phyloP scores from a whole-genome alignment of 1,140 invertebrate genomes.

The Heliconius hermathena region DNA sequence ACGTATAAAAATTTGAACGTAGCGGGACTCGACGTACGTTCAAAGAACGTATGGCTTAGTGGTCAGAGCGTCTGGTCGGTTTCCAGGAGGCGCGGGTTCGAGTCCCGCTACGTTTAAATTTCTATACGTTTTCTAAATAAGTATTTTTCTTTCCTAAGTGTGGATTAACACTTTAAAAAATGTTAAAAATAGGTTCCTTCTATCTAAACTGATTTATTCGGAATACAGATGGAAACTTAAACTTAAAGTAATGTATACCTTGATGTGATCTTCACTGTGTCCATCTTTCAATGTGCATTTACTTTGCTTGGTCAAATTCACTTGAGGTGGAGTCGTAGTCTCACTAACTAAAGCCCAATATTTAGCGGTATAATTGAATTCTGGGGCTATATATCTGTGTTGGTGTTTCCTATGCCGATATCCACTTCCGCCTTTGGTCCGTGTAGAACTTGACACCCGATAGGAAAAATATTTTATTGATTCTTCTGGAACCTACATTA shows the following conservation, averaged over 20 bases:
- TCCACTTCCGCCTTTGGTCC: constrained; percentile 69
- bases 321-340: constrained; percentile 57
- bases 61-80: too few species aligned
- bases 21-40: too few species aligned
- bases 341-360: constrained; percentile 76
- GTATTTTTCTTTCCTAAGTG: too few species aligned
- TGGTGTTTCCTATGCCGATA: constrained; percentile 70
- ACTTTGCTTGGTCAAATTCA: constrained; percentile 61
- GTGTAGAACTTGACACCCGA: constrained; percentile 70
- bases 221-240: background rate
- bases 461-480: constrained; percentile 70
- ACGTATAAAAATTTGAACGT: too few species aligned
- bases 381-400: constrained; percentile 73
- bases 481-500: constrained; percentile 62
- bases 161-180: too few species aligned
- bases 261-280: constrained; percentile 67
- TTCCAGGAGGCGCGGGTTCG: too few species aligned
- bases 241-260: constrained; percentile 44
- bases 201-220: too few species aligned
- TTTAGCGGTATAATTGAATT: constrained; percentile 74
- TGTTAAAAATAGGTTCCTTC: too few species aligned
- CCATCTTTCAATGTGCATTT: constrained; percentile 75
- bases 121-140: too few species aligned
- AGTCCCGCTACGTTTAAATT: too few species aligned
- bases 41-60: too few species aligned